Evolutionary conservation across 2,113 vertebrate species (phyloP), one percentile per base, ranked within the genome.

Genomic region (Thymallus thymallus): DNA sequence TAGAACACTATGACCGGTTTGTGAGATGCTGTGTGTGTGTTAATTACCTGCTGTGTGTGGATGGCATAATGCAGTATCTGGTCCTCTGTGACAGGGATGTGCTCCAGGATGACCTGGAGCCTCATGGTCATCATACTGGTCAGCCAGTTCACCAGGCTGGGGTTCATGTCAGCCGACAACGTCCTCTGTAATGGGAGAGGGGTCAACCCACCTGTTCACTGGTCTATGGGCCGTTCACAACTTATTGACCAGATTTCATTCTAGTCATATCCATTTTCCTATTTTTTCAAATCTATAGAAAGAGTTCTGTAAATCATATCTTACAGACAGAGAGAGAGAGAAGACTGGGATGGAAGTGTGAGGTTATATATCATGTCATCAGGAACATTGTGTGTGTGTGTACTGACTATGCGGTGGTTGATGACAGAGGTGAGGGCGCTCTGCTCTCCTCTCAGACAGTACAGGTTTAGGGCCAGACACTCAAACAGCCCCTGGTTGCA

Each of bases 81-180:
- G 3, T 94, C 94, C 24, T 94, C 91, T 4, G 94, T 92, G 64
- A 96, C 86, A 0, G 96, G 96, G 89, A 96, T 95, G 82, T 96
- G 95, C 76, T 96, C 95, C 81, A 97, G 91, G 4, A 97, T 94
- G 55, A 95, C 94, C 82, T 96, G 95, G 68, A 97, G 93, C 78
- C 96, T 92, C 90, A 96, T 94, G 0, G 94, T 94, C 94, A 97
- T 95, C 94, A 97, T 96, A n/a, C 95, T 94, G 74, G 95, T 96
- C 91, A 97, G 92, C 96, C 96, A 97, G 92, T 94, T 96, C 64
- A 97, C 95, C 83, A 97, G 85, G 2, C 94, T 95, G 0, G 96
- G 96, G 74, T 94, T 96, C 76, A 97, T 95, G 64, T 96, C 96
- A 0, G 93, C 94, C 0, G 96, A 96, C 93, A 97, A 95, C 41